phyloP scores from a whole-genome alignment of 2,797 vertebrate species.

The Neoniphon sammara region DNA sequence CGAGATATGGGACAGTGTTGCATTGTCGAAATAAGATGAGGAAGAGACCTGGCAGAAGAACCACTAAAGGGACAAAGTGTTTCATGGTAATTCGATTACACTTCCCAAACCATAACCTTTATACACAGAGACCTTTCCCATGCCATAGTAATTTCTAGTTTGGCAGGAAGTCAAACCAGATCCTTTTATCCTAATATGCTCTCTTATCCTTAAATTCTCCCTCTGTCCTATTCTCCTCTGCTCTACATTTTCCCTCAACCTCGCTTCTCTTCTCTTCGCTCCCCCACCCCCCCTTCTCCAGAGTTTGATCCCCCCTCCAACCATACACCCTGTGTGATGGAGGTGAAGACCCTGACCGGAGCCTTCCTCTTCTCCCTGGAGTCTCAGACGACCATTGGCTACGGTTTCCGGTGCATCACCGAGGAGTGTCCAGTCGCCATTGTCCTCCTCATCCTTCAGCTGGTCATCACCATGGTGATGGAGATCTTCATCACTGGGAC shows the following conservation, averaged over 20 bases:
- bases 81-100: conserved; percentile 8
- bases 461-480: conserved; percentile 96
- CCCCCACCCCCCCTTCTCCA: conserved; percentile 38
- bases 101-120: neutral
- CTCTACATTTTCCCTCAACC: conserved; percentile 75
- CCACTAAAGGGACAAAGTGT: conserved; percentile 28
- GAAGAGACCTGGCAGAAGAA: conserved; percentile 17
- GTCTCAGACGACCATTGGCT: conserved; percentile 97
- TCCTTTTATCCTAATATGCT: no score
- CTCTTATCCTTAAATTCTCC: no score
- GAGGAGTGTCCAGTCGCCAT: conserved; percentile 95
- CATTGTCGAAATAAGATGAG: neutral
- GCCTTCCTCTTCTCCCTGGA: conserved; percentile 98
- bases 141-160: no score
- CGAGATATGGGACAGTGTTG: neutral
- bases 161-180: no score
- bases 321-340: conserved; percentile 96
- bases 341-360: conserved; percentile 93
- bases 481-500: conserved; percentile 99
- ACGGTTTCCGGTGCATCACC: conserved; percentile 96
- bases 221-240: neutral
- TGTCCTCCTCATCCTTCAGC: conserved; percentile 93
- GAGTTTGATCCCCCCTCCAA: conserved; percentile 93
- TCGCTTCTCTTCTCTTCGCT: conserved; percentile 31
- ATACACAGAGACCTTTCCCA: no score